A percentile compares a stretch with the other conserved stretches of the same genome.
Evolutionary conservation across 2,113 vertebrate species (phyloP).

Genomic region (Spermophilus dauricus): DNA sequence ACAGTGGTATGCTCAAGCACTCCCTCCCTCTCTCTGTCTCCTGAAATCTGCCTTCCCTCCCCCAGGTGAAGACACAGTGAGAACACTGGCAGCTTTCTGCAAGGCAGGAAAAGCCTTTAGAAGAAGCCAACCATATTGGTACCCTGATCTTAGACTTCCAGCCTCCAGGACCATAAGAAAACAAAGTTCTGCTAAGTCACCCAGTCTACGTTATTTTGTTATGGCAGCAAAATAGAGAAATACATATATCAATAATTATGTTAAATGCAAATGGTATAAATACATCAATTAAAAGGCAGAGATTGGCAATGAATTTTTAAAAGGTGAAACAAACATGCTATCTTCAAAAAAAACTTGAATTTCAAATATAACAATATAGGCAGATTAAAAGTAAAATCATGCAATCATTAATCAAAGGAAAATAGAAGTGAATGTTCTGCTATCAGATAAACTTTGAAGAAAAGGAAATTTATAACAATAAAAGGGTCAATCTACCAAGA

Average conservation of each 20-base stretch:
- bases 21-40: too few species aligned
- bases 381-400: slow-evolving; percentile 3
- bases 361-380: not conserved
- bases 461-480: too few species aligned
- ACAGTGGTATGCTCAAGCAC: not conserved
- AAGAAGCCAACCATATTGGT: not conserved
- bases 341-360: not conserved
- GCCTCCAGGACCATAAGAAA: too few species aligned
- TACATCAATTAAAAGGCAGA: not conserved
- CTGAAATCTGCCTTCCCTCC: not conserved
- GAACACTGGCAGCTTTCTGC: not conserved
- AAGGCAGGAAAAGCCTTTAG: not conserved
- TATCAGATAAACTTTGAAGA: not conserved
- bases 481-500: too few species aligned
- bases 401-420: not conserved
- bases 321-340: not conserved
- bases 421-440: not conserved
- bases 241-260: not conserved
- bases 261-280: not conserved
- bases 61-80: not conserved
- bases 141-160: too few species aligned
- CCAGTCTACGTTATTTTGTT: not conserved
- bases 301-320: not conserved
- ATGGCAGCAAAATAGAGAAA: not conserved
- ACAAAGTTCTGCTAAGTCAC: too few species aligned